phyloP scores from a whole-genome alignment of 2,888 invertebrate species.

The Drosophila sordidula region DNA sequence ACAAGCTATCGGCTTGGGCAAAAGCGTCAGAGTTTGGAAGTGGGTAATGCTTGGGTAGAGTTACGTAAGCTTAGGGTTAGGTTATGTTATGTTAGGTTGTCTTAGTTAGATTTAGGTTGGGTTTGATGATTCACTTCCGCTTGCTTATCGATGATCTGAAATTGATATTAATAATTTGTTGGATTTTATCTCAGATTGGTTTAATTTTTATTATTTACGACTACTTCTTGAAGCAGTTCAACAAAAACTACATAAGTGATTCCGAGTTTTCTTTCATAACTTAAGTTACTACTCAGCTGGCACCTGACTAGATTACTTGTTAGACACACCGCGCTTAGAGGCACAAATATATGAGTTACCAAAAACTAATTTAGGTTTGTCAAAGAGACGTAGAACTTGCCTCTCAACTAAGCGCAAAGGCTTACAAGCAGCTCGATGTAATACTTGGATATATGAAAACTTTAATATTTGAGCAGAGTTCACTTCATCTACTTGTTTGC shows the following conservation, averaged over 20 bases:
- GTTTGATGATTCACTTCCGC: neutral
- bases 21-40: neutral
- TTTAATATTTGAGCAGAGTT: conserved; percentile 3
- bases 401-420: neutral
- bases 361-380: conserved; percentile 9
- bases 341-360: neutral
- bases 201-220: too few relatives aligned
- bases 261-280: neutral
- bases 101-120: neutral
- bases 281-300: neutral
- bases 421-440: conserved; percentile 1
- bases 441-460: conserved; percentile 5
- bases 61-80: neutral
- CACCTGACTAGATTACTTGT: neutral
- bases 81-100: neutral
- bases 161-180: too few relatives aligned
- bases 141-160: too few relatives aligned
- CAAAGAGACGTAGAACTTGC: neutral
- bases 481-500: neutral
- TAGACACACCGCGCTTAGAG: neutral
- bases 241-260: too few relatives aligned
- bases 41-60: neutral
- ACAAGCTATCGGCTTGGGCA: neutral
- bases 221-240: too few relatives aligned
- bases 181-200: too few relatives aligned